Evolutionary conservation across 1,140 invertebrate species (phyloP), one percentile per base, ranked within the genome.

Genomic region (Kradibia gibbosae): DNA sequence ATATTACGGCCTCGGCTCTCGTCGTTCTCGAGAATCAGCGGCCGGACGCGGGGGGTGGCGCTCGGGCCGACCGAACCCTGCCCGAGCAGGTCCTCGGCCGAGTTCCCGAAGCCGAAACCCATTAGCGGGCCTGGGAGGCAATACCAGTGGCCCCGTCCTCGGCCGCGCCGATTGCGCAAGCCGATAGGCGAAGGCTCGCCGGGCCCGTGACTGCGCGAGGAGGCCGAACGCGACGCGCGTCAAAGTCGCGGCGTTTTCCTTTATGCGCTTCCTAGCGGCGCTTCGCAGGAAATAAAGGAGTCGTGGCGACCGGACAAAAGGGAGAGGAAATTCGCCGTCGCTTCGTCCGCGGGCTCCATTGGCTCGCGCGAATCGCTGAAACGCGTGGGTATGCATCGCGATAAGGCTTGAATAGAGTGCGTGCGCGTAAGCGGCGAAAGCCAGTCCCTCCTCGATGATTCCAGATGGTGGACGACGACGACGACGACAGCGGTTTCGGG

Each of bases 241-340:
- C 74, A 65, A 77, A 77, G 57, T 42, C 60, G 53, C 45, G 31
- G 7, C 36, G 25, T 77, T 65, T 77, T 65, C 75, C 57, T 77
- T 65, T 65, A 65, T 65, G 13, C 13, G 5, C 13, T 53, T 78
- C 62, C 62, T 48, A 5, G 11, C 28, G 22, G 39, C 39, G 65
- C 36, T 8, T 62, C 60, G 31, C 60, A 15, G 65, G 72, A 74
- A 53, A 57, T n/a, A 57, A 73, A 73, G 48, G 3, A 42, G 0
- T 34, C 45, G 42, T 53, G 50, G 10, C 50, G 50, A 53, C 13
- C 13, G 50, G 50, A 20, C 50, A 20, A 53, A 42, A 67, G 22
- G 3, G 72, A 74, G 50, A 62, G 50, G 50, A 75, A 60, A 60
- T 39, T 75, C 36, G 39, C 17, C 31, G n/a, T 42, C 20, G 48